Base-by-base conservation (phyloP, 2,113 vertebrate species). In the Indicator maculatus region DNA sequence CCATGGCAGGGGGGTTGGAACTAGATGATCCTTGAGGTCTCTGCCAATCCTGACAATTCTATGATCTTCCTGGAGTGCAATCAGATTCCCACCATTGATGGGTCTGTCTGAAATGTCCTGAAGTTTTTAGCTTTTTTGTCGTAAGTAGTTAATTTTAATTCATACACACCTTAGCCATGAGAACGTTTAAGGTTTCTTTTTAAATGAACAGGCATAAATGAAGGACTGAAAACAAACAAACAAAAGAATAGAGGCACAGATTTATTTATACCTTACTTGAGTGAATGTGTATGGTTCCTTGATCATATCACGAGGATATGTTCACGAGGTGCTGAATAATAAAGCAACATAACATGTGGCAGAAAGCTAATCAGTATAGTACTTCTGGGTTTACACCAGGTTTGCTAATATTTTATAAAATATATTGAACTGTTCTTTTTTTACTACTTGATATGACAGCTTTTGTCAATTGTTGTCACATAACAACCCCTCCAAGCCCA, bases 211-310 rank as follows among this genome's bases (percentile, higher is more conserved):
- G 85, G 69, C 41, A 84, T 71, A 76, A 91, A 82, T 36, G 36
- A 88, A 82, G 66, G 73, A 72, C 38, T 90, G 79, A 89, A 94
- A 88, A 81, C 78, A 78, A 69, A 86, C 83, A 52, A 44, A 89
- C 95, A 90, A 45, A 44, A 89, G 95, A 89, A 93, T 50, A 80
- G 81, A 90, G 56, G 69, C 74, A 95, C 94, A 96, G 95, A 95
- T 97, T 96, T 96, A 94, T 97, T 96, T 96, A 95, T 86, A 80
- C 88, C 61, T 94, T 93, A 79, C 95, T 95, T 94, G 94, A 95
- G 66, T 89, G 94, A 96, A 92, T 75, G 75, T 95, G 88, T 95
- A 41, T 88, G 67, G 71, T 93, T 94, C 92, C 95, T 96, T 95
- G 78, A 96, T 95, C 83, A 70, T 89, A 93, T 86, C 89, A 96